Base-by-base conservation (phyloP, 2,888 invertebrate genomes). In the Steinernema carpocapsae region DNA sequence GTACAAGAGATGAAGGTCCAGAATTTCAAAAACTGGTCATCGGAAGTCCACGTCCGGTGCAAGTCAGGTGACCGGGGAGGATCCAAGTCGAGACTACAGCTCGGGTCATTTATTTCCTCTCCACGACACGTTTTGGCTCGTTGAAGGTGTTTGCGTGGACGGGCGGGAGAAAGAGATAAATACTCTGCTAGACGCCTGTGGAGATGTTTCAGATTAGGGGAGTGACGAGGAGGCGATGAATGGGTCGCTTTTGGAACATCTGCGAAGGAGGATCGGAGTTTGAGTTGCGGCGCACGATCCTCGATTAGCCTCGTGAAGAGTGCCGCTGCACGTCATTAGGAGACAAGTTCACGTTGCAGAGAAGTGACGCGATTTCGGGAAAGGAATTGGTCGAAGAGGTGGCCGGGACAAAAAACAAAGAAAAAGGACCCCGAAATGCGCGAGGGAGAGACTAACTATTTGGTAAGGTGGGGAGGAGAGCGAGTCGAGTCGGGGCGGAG, bases 401-500 rank as follows among this genome's bases (percentile, higher is more conserved):
- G 17, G 29, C 29, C 32, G 14, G 7, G 32, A 17, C 29, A 32
- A 29, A 22, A 64, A 64, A 64, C 64, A 64, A 64, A 64, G 32
- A 7, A 17, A 17, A 32, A 4, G 37, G 37, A 37, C 7, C 6
- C n/a, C 17, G 32, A 17, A 56, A 14, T 56, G 56, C 2, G 56
- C 56, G 56, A 32, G 52, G 52, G 24, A n/a, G 32, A 64, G 29
- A 29, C 64, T 64, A 17, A 32, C 29, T 64, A 29, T 64, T 64
- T 19, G 48, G 14, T 17, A 29, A 26, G 64, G 37, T 32, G 64
- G 64, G 32, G 52, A 24, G 64, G 26, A n/a, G 64, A 26, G 12
- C 56, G 32, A 32, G 64, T 48, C 17, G 64, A 64, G 48, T 48
- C 48, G 26, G 64, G 64, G 64, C 64, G 64, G 64, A 19, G 37